Evolutionary conservation across 2,888 invertebrate species (phyloP), one percentile per base, ranked within the genome.

Genomic region (Drosophila suboccidentalis): DNA sequence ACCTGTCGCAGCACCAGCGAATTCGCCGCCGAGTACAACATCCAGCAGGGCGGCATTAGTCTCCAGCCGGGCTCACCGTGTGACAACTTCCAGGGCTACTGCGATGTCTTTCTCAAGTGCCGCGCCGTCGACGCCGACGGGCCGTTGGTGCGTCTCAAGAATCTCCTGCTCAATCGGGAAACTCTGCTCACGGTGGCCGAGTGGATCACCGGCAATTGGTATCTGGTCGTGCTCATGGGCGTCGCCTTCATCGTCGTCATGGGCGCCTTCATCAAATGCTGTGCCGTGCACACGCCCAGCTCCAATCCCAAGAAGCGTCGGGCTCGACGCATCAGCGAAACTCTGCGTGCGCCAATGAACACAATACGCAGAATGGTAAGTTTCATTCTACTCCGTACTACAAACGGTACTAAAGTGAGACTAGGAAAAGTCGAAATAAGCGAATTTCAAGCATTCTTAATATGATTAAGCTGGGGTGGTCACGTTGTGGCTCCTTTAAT

Each of bases 1-100:
- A 95, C 96, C 5, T 98, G 98, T 90, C 94, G 96, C 71, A 97
- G 97, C 91, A 98, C 98, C 3, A 97, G 97, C 51, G 97, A 97
- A 92, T 97, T 98, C 93, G 96, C 97, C 0, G 93, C 94, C 10
- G 91, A 94, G 26, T 96, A 96, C 26, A 96, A 96, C 29, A 92
- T 97, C 84, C 97, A 97, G 0, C 93, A 93, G 1, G 97, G 96
- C 13, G 97, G 97, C 15, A 97, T 97, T 78, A 97, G 96, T 83
- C 93, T 99, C 75, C 94, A 98, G 55, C 98, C 98, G 6, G 99
- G 99, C 22, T 98, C 99, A 53, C 99, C 99, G 0, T 99, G 99
- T 93, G 98, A 99, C 93, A 98, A 99, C 93, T 99, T 98, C 94
- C 97, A 97, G 95, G 99, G 99, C 58, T 99, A 99, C 93, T 99